Evolutionary conservation across 2,888 invertebrate species (phyloP), one percentile per base, ranked within the genome.

Genomic region (Spialia ferax): DNA sequence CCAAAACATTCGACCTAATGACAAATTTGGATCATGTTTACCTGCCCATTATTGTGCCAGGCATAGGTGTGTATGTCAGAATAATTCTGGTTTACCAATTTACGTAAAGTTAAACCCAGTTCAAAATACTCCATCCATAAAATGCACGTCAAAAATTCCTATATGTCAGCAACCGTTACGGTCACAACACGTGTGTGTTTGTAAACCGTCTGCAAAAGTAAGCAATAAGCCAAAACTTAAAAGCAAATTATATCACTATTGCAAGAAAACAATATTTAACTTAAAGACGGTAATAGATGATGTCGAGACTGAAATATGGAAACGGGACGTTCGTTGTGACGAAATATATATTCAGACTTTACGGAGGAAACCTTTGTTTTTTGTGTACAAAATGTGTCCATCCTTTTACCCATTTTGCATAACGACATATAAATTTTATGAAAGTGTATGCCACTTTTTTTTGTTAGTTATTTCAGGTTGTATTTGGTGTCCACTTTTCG

Each of bases 401-500:
- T 60, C 73, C 5, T 18, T 76, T 2, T 85, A 85, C 68, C 80
- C 80, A 1, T 56, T 62, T 18, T 77, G 80, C 61, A 54, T 79
- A 68, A 68, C 56, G 29, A 72, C 61, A 29, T 70, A 68, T 50
- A 77, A 73, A 71, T 72, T 73, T 62, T 76, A 63, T 29, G 42
- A 69, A 67, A 77, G 45, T 22, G 10, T 74, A 48, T 70, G 74
- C 63, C 67, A 66, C n/a, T 23, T 70, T 13, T 29, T 77, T 4
- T 67, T 75, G 55, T 79, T 77, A 68, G 10, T 76, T 18, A 18
- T 79, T 62, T 73, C 82, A 3, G 18, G 77, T 13, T 80, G 81
- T 69, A 71, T 85, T 67, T 87, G 87, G 85, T 75, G 77, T 67
- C 87, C 87, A 68, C 42, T 83, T 29, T 57, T 83, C 61, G 59